Conservation (phyloP, 2,797 vertebrate species). For the Dallia pectoralis region DNA sequence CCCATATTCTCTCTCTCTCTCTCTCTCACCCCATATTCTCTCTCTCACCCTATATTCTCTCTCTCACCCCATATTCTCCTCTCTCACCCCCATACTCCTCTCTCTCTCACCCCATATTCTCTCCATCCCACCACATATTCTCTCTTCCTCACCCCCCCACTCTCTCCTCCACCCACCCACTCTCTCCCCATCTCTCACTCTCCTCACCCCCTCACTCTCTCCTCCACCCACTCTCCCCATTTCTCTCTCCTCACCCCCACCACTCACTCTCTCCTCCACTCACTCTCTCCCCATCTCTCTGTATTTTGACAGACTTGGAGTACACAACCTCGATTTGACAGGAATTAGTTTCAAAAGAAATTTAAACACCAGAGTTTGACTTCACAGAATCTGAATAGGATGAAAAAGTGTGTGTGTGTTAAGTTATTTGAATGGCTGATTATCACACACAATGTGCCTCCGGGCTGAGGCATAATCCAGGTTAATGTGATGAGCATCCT, state of each 20-base stretch:
- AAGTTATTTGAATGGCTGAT: constrained; percentile 41
- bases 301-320: constrained; percentile 97
- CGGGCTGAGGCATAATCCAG: constrained; percentile 30
- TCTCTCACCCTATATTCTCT: no score
- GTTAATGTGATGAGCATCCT: constrained; percentile 19
- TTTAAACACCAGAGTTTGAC: constrained; percentile 78
- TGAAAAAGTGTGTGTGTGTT: constrained; percentile 74
- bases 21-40: no score
- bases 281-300: constrained; percentile 44
- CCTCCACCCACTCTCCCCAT: no score
- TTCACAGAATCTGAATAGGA: constrained; percentile 74
- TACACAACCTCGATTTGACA: constrained; percentile 86
- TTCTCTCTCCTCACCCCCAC: constrained; percentile 55
- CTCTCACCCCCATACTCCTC: no score
- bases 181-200: no score
- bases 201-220: constrained; percentile 58
- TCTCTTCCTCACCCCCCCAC: no score
- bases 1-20: no score
- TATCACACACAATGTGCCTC: constrained; percentile 35
- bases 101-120: no score
- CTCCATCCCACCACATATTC: no score
- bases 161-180: no score
- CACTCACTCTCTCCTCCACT: no score
- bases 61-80: no score
- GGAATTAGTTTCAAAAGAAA: constrained; percentile 91